Conservation (phyloP, 2,888 invertebrate genomes). For the Colletes collaris region DNA sequence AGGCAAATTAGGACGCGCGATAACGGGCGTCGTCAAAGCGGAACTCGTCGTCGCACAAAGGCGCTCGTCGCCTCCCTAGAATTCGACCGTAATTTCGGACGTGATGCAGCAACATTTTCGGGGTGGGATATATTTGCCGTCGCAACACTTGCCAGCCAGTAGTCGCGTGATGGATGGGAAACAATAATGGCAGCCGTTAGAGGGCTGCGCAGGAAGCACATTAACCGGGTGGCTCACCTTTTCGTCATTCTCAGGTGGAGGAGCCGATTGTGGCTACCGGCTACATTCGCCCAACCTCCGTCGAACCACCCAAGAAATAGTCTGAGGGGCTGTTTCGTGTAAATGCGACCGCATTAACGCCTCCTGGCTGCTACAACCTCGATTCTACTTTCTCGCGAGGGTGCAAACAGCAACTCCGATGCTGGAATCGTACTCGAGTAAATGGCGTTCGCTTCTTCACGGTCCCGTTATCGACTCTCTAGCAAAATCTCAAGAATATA, state of each 20-base stretch:
- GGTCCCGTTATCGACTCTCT: no score
- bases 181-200: conserved; percentile 69
- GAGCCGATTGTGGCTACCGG: conserved; percentile 40
- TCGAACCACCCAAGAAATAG: conserved; percentile 25
- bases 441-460: no score
- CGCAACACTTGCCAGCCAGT: conserved; percentile 35
- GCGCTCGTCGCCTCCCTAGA: conserved; percentile 45
- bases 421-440: no score
- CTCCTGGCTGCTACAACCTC: conserved; percentile 10
- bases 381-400: conserved; percentile 1
- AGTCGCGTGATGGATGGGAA: conserved; percentile 69
- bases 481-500: no score
- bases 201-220: conserved; percentile 63
- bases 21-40: conserved; percentile 68
- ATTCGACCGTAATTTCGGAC: conserved; percentile 73
- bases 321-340: conserved; percentile 7
- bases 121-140: conserved; percentile 51
- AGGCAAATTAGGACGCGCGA: conserved; percentile 71
- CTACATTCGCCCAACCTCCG: conserved; percentile 9
- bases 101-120: conserved; percentile 73
- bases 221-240: conserved; percentile 60
- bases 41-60: conserved; percentile 68
- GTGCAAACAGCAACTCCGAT: not conserved
- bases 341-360: conserved; percentile 27
- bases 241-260: conserved; percentile 55